Evolutionary conservation across 1,140 invertebrate genomes (phyloP), one percentile per base, ranked within the genome.

Genomic region (Drosophila lowei): DNA sequence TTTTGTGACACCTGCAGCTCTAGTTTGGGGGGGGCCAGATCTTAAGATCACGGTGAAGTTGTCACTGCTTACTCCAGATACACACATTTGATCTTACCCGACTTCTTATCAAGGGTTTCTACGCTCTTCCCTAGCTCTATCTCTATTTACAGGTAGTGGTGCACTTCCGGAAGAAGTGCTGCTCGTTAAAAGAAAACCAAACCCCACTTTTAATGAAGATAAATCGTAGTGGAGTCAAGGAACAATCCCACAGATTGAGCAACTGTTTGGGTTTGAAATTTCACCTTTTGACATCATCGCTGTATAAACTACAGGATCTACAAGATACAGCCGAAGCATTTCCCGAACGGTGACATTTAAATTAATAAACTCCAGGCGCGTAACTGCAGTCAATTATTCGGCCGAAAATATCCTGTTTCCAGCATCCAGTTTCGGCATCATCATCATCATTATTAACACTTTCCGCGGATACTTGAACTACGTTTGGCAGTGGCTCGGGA

Each of bases 191-290:
- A 38, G 30, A 11, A 4, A 66, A 74, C 5, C 23, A 25, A 65
- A 63, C 7, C 15, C 21, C 49, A 56, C 61, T 75, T 71, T 54
- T 78, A 88, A 86, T 88, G 81, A 86, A 78, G 77, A 86, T 78
- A 78, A 86, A 86, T 86, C 60, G 72, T 42, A 50, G 44, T 50
- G 55, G 54, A 57, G 30, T 7, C 13, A 15, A 28, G 28, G 7
- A 44, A 44, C 43, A n/a, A 13, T 8, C 15, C 11, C 5, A 7
- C 30, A 16, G 21, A 72, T 38, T 55, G 46, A 23, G 30, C 21
- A 55, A 63, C 42, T 88, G 79, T 88, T 90, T 90, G 66, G 79
- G 89, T 89, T 50, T 90, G 65, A 83, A 90, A 89, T 90, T 90
- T 90, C 83, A 90, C 88, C 88, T 90, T 79, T 88, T 85, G 77